phyloP scores from a whole-genome alignment of 2,797 vertebrate genomes.

The Crypturellus tataupa region DNA sequence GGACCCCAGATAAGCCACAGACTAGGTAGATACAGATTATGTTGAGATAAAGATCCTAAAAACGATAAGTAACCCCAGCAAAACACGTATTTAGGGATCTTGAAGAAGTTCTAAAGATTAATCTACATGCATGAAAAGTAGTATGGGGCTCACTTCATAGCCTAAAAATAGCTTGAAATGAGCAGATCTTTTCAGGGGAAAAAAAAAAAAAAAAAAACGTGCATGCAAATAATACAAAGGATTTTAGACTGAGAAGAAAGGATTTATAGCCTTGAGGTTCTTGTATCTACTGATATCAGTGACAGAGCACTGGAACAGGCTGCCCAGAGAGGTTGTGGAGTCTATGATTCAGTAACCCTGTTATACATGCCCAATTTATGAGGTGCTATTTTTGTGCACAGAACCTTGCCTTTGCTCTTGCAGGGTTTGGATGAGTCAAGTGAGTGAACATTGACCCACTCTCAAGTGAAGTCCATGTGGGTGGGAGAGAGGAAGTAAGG shows the following conservation, averaged over 20 bases:
- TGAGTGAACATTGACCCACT: neutral
- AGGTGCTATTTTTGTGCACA: slow-evolving; percentile 46
- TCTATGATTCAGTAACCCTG: slow-evolving; percentile 32
- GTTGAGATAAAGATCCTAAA: neutral
- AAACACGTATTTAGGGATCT: neutral
- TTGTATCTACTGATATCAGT: neutral
- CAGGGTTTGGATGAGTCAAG: slow-evolving; percentile 27
- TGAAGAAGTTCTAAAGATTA: neutral
- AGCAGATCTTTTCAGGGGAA: neutral
- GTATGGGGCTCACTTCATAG: neutral
- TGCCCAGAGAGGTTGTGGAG: too few species aligned
- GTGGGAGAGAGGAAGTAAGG: slow-evolving; percentile 26
- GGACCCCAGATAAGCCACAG: neutral
- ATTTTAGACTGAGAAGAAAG: neutral
- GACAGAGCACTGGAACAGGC: neutral
- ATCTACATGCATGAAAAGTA: neutral
- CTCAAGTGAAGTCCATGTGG: slow-evolving; percentile 31
- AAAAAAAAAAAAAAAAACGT: neutral
- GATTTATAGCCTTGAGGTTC: neutral
- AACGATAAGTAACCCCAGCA: neutral
- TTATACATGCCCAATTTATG: slow-evolving; percentile 43
- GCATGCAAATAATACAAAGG: neutral
- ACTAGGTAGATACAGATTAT: neutral
- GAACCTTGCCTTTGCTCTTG: slow-evolving; percentile 19
- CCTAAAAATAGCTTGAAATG: slow-evolving; percentile 22